Base-by-base conservation (phyloP, 2,113 vertebrate genomes). In the Neodon shergylaensis region DNA sequence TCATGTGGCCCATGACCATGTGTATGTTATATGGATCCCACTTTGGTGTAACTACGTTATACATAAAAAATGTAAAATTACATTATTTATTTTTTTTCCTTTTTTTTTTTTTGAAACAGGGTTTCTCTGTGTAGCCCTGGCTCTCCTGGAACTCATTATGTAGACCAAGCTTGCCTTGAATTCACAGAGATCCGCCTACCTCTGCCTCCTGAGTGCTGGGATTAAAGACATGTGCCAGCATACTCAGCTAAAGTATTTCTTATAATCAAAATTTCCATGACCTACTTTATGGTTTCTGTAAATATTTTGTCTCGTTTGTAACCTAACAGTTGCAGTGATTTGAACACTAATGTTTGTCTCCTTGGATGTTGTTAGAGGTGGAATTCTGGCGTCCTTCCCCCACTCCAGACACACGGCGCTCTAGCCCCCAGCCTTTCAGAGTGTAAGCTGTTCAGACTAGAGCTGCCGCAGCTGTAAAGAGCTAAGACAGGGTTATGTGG, bases 21-120 rank as follows among this genome's bases (percentile, higher is more conserved):
- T 54, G n/a, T 79, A 47, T n/a, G 66, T 85, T 49, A 58, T 47
- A 72, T n/a, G 22, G 58, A 86, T 77, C 54, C 13, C 33, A 84
- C 85, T 94, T 72, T 91, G 33, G 8, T 61, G 39, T 84, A 44
- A 86, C 10, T 82, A 72, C 79, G 88, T 95, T 68, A 73, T 63
- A 90, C 42, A 28, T 72, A 86, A 52, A 94, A 95, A 76, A 73
- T 79, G 72, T 22, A 39, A 89, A 84, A 70, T 70, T 17, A 70
- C 33, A 52, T 58, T 54, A 54, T 22, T 58, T 54, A 54, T 22
- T 7, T 89, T 17, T n/a, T 11, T 9, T 19, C 9, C n/a, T 39
- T 19, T 1, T 8, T 39, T 73, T 7, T 72, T 22, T 73, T 39
- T 73, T 10, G n/a, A 42, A 42, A 73, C 4, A 73, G 72, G 36